These are phyloP conservation scores for Oryzaephilus surinamensis DNA, from an alignment of 1,140 invertebrate genomes.

Conservation along the genomic window DNA sequence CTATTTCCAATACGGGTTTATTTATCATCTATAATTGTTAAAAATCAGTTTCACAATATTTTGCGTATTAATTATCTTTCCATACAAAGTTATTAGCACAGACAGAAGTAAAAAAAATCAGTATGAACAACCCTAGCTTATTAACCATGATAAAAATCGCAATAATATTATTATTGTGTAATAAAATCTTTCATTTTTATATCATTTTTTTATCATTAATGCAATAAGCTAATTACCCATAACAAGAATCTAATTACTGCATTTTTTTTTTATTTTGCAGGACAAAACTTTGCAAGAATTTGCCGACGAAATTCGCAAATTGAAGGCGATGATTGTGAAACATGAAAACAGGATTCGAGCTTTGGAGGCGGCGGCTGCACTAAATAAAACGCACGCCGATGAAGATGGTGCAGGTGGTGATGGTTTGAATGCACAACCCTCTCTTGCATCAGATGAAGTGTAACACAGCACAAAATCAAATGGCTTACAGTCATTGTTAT, in stretches of 20 bases:
- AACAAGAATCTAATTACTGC: too few relatives aligned
- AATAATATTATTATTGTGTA: too few relatives aligned
- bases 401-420: slow-evolving; percentile 30
- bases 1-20: neutral
- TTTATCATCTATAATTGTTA: slow-evolving; percentile 8
- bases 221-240: too few relatives aligned
- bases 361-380: slow-evolving; percentile 50
- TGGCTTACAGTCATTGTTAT: too few relatives aligned
- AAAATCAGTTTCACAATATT: too few relatives aligned
- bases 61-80: too few relatives aligned
- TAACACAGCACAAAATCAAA: slow-evolving; percentile 17
- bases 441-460: slow-evolving; percentile 28
- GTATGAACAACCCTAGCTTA: too few relatives aligned
- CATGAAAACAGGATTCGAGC: slow-evolving; percentile 82
- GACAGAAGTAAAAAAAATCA: too few relatives aligned
- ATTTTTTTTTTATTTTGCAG: slow-evolving; percentile 27
- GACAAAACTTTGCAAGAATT: slow-evolving; percentile 69
- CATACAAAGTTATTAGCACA: too few relatives aligned
- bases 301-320: slow-evolving; percentile 73
- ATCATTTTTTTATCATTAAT: too few relatives aligned
- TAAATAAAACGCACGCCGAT: slow-evolving; percentile 34
- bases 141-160: too few relatives aligned
- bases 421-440: slow-evolving; percentile 22
- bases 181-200: too few relatives aligned
- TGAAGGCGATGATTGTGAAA: slow-evolving; percentile 88